Base-by-base conservation (phyloP, 1,140 invertebrate species). In the Drosophila kurseongensis region DNA sequence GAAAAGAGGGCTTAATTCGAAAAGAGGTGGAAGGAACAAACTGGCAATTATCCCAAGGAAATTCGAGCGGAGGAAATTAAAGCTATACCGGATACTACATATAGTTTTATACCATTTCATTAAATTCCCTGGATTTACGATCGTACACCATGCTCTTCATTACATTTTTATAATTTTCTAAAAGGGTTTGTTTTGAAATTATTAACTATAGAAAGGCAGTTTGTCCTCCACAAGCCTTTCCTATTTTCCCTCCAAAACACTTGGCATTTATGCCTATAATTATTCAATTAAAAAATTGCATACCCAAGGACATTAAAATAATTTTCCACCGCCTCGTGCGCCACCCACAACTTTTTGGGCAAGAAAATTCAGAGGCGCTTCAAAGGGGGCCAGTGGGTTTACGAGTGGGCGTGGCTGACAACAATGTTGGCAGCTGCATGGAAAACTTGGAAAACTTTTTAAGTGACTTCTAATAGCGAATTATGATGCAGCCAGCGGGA, bases 381-480 rank as follows among this genome's bases (percentile, higher is more conserved):
- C 2, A 5, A n/a, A 14, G 8, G 54, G 8, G 32, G 36, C 7
- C 8, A 32, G 7, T 32, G 29, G 14, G 50, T 60, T 32, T 55
- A 52, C 18, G 57, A 29, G 27, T 52, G 51, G 62, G 75, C 58
- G 68, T 82, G 82, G 65, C 75, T 79, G 84, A 88, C 83, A 86
- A 83, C 83, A 81, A 83, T 83, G 83, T 88, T 88, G 79, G 83
- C 83, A 88, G 82, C 82, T 88, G 83, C 83, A 82, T 75, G 67
- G 67, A 79, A 88, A 86, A 86, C 83, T 86, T 88, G 71, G 71
- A 35, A 86, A 86, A 86, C 52, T 86, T 86, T 88, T 88, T 86
- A 86, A 86, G 83, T 86, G 83, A 86, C 83, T 86, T 86, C 83
- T 86, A 86, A 86, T 86, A 88, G 83, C 83, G 79, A 86, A 86